phyloP scores from a whole-genome alignment of 2,113 vertebrate genomes.

The Chaenogobius annularis region DNA sequence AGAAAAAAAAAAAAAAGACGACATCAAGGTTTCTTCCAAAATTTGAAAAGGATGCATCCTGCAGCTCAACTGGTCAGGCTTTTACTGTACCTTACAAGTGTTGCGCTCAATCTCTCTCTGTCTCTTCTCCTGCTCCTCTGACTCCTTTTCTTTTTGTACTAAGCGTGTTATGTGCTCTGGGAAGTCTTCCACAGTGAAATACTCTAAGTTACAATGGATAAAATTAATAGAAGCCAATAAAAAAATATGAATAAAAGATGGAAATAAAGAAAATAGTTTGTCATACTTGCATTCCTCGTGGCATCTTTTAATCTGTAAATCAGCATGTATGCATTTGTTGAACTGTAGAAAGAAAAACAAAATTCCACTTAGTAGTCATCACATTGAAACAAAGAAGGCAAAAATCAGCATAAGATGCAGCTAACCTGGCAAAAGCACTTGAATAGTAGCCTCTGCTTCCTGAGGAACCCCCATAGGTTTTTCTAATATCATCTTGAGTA shows the following conservation, averaged over 20 bases:
- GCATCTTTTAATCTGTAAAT: constrained; percentile 97
- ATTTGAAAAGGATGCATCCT: background rate
- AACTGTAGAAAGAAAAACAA: constrained; percentile 75
- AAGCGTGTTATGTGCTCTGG: constrained; percentile 92
- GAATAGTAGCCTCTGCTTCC: constrained; percentile 98
- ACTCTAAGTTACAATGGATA: constrained; percentile 77
- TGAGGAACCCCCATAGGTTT: constrained; percentile 95
- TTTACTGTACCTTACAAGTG: constrained; percentile 90
- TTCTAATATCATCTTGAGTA: constrained; percentile 97
- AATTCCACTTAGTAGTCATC: background rate
- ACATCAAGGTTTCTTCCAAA: background rate
- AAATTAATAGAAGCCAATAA: background rate
- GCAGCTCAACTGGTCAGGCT: background rate
- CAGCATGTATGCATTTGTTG: constrained; percentile 98
- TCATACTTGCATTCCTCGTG: constrained; percentile 95
- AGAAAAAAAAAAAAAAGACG: constrained; percentile 9
- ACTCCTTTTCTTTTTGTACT: constrained; percentile 93
- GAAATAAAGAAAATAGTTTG: background rate
- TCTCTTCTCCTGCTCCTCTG: constrained; percentile 96
- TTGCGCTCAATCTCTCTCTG: constrained; percentile 97
- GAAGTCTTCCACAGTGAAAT: constrained; percentile 88
- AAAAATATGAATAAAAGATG: background rate
- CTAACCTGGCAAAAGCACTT: constrained; percentile 97
- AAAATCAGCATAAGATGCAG: constrained; percentile 4
- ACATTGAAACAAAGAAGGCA: background rate